phyloP scores from a whole-genome alignment of 2,888 invertebrate genomes.

The Mythimna loreyi region DNA sequence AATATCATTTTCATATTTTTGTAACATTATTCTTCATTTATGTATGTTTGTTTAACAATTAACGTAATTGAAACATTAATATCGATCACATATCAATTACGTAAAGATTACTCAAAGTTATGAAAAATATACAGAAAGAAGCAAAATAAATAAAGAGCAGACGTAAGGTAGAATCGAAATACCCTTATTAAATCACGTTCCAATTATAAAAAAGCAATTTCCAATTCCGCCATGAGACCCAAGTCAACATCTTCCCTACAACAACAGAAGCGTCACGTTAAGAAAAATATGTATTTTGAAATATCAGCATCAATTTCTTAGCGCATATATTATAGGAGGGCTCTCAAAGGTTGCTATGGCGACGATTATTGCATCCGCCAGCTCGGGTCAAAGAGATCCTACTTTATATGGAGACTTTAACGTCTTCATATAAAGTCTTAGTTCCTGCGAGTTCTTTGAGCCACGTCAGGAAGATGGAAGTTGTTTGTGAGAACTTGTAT shows the following conservation, averaged over 20 bases:
- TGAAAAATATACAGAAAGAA: neutral
- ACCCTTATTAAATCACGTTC: neutral
- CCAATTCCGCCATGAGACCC: neutral
- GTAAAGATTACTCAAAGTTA: neutral
- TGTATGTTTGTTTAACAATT: neutral
- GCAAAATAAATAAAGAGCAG: too few species aligned
- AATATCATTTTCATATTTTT: too few species aligned
- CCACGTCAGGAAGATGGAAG: slow-evolving; percentile 13
- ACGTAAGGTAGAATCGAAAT: neutral
- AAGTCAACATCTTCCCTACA: neutral
- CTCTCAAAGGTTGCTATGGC: slow-evolving; percentile 59
- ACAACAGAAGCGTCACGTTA: neutral
- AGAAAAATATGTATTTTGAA: slow-evolving; percentile 41
- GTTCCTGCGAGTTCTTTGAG: slow-evolving; percentile 41
- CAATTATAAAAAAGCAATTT: slow-evolving; percentile 15
- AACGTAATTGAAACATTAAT: neutral
- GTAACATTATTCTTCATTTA: neutral
- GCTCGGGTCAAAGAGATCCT: slow-evolving; percentile 38
- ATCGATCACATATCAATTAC: neutral
- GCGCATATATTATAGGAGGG: slow-evolving; percentile 38
- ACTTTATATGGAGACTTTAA: slow-evolving; percentile 45
- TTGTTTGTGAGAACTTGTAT: neutral
- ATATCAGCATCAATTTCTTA: slow-evolving; percentile 47
- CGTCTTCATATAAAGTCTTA: slow-evolving; percentile 33
- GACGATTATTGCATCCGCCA: slow-evolving; percentile 59